Percentiles rank a stretch among this genome's conserved stretches.
These are phyloP conservation scores for Aeoliscus strigatus DNA, from an alignment of 2,797 vertebrate genomes.

Conservation along the genomic window DNA sequence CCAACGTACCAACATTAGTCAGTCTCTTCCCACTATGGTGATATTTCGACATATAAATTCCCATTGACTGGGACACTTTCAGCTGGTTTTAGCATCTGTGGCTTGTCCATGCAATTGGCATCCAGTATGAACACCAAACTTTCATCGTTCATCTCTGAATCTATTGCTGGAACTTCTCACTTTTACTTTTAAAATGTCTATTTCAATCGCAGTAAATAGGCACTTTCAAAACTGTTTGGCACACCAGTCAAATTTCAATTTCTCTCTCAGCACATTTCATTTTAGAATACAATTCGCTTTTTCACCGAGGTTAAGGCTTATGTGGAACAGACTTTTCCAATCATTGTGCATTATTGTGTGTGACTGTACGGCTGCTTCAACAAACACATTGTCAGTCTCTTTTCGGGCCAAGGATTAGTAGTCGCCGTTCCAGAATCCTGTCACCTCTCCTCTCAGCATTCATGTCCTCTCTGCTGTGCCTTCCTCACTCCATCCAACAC, in stretches of 20 bases:
- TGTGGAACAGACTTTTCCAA: slow-evolving; percentile 11
- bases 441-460: slow-evolving; percentile 23
- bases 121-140: too few species aligned
- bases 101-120: too few species aligned
- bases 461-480: slow-evolving; percentile 19
- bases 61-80: too few species aligned
- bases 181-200: too few species aligned
- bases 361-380: slow-evolving; percentile 1
- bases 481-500: slow-evolving; percentile 14
- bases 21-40: slow-evolving; percentile 2
- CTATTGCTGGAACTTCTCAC: too few species aligned
- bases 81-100: too few species aligned
- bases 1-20: neutral
- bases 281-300: too few species aligned
- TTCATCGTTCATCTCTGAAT: too few species aligned
- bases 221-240: slow-evolving; percentile 2
- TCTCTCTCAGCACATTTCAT: too few species aligned
- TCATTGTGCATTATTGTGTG: neutral
- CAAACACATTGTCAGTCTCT: neutral
- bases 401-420: slow-evolving; percentile 28
- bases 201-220: too few species aligned
- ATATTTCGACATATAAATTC: neutral
- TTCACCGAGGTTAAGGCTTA: slow-evolving; percentile 3
- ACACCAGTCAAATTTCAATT: slow-evolving; percentile 13
- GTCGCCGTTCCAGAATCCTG: slow-evolving; percentile 25